Conservation (phyloP, 2,113 vertebrate genomes). For the Paraplagusia blochii region DNA sequence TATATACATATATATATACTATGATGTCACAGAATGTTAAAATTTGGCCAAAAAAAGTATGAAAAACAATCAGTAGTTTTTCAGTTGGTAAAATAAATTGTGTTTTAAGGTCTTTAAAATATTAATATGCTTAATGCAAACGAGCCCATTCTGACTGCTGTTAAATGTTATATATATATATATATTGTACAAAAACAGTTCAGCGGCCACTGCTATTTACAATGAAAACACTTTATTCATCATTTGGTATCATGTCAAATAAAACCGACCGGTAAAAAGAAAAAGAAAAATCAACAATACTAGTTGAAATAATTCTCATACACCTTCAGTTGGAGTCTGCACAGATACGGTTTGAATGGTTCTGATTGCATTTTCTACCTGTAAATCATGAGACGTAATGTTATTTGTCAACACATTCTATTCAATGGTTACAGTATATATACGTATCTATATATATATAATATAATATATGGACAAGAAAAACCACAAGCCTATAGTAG, state of each 20-base stretch:
- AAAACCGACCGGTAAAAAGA: conserved; percentile 63
- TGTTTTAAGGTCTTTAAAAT: no score
- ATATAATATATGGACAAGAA: conserved; percentile 72
- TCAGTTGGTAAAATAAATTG: no score
- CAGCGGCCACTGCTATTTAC: conserved; percentile 43
- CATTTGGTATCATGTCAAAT: conserved; percentile 63
- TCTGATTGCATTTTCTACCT: conserved; percentile 41
- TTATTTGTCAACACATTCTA: conserved; percentile 53
- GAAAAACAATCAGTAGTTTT: no score
- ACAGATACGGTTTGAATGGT: conserved; percentile 52
- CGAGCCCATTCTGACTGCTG: no score
- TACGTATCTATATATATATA: no score
- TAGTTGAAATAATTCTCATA: conserved; percentile 41
- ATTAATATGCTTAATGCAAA: no score
- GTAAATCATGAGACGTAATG: conserved; percentile 29
- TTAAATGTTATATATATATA: no score
- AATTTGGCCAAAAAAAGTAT: no score
- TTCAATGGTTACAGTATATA: conserved; percentile 54
- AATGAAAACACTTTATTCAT: conserved; percentile 75
- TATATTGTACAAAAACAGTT: no score
- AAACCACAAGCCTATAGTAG: conserved; percentile 65
- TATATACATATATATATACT: no score
- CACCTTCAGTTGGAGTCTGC: conserved; percentile 40
- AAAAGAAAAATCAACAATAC: conserved; percentile 65
- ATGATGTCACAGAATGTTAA: no score